Evolutionary conservation across 2,113 vertebrate species (phyloP), one percentile per base, ranked within the genome.

Genomic region (Nycticorax nycticorax): DNA sequence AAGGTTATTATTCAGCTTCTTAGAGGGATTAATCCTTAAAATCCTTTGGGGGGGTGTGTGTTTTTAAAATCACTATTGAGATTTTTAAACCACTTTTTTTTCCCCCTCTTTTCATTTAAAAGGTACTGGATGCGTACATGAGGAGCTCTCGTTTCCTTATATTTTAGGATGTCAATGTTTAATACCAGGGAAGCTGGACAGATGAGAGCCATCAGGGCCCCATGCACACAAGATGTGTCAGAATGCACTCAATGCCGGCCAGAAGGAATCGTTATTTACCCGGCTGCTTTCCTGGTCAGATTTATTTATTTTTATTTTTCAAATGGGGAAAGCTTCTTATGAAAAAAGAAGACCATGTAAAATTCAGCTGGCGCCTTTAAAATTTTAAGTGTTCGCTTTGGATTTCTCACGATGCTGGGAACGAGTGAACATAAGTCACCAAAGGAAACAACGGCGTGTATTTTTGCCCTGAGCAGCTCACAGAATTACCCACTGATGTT

Each of bases 11-110:
- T 67, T 77, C 72, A 68, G n/a, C 68, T 92, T 72, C 92, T 95
- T 84, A 86, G 52, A 64, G 27, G 64, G 37, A 86, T 92, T 94
- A 91, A 86, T 91, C 50, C 47, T 86, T 80, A 75, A 92, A 92
- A 91, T 39, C 47, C 68, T 67, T 37, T 9, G 26, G 33, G 32
- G 10, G 41, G 12, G 20, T 20, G 9, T 14, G 47, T 74, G 43
- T 83, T 85, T 86, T 33, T 9, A 10, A 89, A 93, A 83, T 27
- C 20, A 52, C 28, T 83, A 30, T 12, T 0, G 0, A 9, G 14
- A 52, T 73, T 92, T 92, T 89, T 9, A 64, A 75, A 39, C 4
- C 23, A 20, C 28, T 35, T 64, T 35, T 32, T 21, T 53, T 35
- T 52, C 17, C 2, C 2, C 30, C 26, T 80, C 26, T 83, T 86